These are phyloP conservation scores for Pyxicephalus adspersus DNA, from an alignment of 2,113 vertebrate species.

Conservation along the genomic window DNA sequence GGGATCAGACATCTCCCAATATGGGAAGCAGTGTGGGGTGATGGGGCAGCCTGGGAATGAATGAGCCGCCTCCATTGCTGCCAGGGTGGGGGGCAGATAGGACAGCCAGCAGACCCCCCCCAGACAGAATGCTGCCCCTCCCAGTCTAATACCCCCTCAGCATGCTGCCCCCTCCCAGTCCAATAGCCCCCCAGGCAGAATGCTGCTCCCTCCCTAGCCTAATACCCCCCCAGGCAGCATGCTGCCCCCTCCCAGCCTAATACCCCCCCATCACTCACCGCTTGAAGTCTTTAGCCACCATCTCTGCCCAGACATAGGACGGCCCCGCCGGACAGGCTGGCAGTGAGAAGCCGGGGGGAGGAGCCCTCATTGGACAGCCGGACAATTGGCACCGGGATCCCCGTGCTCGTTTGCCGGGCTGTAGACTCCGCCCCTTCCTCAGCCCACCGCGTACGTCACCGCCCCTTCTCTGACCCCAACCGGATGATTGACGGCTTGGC, in stretches of 20 bases:
- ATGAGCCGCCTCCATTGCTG: background rate
- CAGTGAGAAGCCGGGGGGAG: background rate
- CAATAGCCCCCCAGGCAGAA: background rate
- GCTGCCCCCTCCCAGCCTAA: background rate
- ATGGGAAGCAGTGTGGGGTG: background rate
- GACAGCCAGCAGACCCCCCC: background rate
- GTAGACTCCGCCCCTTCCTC: constrained; percentile 12
- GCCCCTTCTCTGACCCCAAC: constrained; percentile 4
- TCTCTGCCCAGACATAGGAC: background rate
- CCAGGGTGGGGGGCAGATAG: background rate
- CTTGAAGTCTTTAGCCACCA: constrained; percentile 44
- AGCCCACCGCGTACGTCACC: constrained; percentile 8
- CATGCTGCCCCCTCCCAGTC: background rate
- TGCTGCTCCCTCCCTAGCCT: background rate
- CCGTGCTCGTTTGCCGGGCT: background rate
- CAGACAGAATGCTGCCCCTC: background rate
- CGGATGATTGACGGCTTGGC: background rate
- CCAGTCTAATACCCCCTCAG: background rate
- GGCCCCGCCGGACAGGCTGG: background rate
- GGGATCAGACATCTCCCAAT: constrained; percentile 9
- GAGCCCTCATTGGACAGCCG: constrained; percentile 1
- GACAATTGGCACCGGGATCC: constrained; percentile 8
- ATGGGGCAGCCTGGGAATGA: background rate
- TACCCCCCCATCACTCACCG: constrained; percentile 30
- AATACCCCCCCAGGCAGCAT: background rate